Base-by-base conservation (phyloP, 2,888 invertebrate species). In the Thecocarcelia acutangulata region DNA sequence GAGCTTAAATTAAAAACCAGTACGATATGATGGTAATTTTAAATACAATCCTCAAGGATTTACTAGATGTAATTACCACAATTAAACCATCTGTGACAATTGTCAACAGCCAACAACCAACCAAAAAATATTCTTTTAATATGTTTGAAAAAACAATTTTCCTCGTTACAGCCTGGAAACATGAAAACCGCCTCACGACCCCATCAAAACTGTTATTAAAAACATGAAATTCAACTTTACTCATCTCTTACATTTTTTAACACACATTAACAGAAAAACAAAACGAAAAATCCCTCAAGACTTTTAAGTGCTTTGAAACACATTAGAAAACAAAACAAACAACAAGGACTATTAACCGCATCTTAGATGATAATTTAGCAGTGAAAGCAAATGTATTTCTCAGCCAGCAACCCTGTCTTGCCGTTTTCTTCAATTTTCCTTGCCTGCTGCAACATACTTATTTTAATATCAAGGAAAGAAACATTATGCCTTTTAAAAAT, bases 11-110 rank as follows among this genome's bases (percentile, higher is more conserved):
- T 33, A 3, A 40, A 17, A 1, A 56, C 19, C 48, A 56, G 42
- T 50, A 40, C 56, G 79, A 40, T 50, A 70, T 70, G 56, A 68
- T 68, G 77, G 61, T 70, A 59, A 77, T 73, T 72, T 73, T 69
- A 64, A 73, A 74, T 42, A 76, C 85, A 89, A 87, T 89, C 90
- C 89, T 88, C 86, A 87, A 88, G 90, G 89, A 89, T 89, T 90
- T 87, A 88, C 87, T 86, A 88, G 89, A 90, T 89, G 89, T 90
- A 90, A 90, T 90, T 90, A 90, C 90, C 89, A 87, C 90, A 90
- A 90, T 90, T 90, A 90, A 88, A 88, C 90, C 90, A 90, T 90
- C 90, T 90, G 90, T 90, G 90, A 90, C 90, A 90, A 90, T 90
- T 90, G 89, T 86, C 87, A 86, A 63, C 77, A 75, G 50, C 69